These are phyloP conservation scores for Gambusia holbrooki DNA, from an alignment of 2,113 vertebrate genomes.

Conservation along the genomic window DNA sequence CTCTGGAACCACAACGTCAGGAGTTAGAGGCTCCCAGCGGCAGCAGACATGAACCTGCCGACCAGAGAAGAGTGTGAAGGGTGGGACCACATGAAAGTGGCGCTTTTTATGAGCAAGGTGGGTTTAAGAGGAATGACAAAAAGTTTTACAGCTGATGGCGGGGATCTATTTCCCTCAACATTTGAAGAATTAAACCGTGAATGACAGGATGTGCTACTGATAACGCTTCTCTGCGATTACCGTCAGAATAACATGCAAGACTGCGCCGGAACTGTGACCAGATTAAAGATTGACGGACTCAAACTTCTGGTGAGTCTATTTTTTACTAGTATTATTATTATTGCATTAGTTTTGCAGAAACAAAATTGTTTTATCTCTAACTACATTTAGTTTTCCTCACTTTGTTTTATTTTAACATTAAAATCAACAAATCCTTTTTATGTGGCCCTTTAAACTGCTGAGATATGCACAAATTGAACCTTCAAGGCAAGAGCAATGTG, in stretches of 20 bases:
- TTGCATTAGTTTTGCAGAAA: not conserved
- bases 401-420: not conserved
- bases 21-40: constrained; percentile 32
- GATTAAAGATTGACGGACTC: constrained; percentile 78
- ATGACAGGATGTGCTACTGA: not conserved
- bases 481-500: too few relatives aligned
- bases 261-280: constrained; percentile 71
- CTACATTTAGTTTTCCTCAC: not conserved
- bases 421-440: constrained; percentile 13
- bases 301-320: constrained; percentile 82
- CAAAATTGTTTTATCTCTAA: not conserved
- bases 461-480: too few relatives aligned
- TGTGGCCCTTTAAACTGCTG: too few relatives aligned
- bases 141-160: not conserved
- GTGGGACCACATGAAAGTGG: constrained; percentile 83
- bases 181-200: constrained; percentile 4
- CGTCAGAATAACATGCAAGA: constrained; percentile 83
- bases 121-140: constrained; percentile 30
- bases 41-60: constrained; percentile 81
- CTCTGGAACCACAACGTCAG: constrained; percentile 45
- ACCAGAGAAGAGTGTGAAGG: constrained; percentile 83
- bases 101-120: constrained; percentile 83
- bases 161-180: not conserved
- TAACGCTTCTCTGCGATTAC: constrained; percentile 2
- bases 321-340: not conserved